These are phyloP conservation scores for Pangasius larnaudii DNA, from an alignment of 2,797 vertebrate species.

Conservation along the genomic window DNA sequence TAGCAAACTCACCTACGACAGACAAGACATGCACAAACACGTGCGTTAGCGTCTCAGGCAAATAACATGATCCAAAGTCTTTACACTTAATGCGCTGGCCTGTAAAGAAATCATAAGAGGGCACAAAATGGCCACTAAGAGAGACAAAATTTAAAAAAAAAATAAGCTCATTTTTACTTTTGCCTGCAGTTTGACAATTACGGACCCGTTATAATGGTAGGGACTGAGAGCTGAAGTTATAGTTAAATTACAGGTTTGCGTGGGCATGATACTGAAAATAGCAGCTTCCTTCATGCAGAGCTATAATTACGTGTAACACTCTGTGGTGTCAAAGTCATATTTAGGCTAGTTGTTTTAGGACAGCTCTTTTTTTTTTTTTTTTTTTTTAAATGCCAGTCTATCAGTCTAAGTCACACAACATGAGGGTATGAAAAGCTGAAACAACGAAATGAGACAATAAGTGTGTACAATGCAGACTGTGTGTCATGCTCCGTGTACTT, in stretches of 20 bases:
- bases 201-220: slow-evolving; percentile 29
- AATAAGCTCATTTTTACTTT: not conserved
- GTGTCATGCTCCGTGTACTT: not conserved
- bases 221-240: slow-evolving; percentile 9
- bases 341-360: slow-evolving; percentile 52
- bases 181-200: slow-evolving; percentile 36
- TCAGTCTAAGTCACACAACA: not conserved
- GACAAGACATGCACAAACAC: not conserved
- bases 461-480: not conserved
- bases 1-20: not conserved
- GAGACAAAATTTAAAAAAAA: not conserved
- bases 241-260: slow-evolving; percentile 52
- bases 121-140: slow-evolving; percentile 9
- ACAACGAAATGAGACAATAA: not conserved
- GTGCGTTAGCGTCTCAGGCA: not conserved
- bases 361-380: slow-evolving; percentile 26
- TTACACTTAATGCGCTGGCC: not conserved
- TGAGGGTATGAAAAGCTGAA: not conserved
- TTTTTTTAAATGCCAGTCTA: not conserved
- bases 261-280: slow-evolving; percentile 58
- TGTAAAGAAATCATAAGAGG: not conserved
- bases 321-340: slow-evolving; percentile 58
- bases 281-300: slow-evolving; percentile 52
- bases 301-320: slow-evolving; percentile 68
- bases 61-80: not conserved